Base-by-base conservation (phyloP, 2,888 invertebrate genomes). In the Scaptomyza flava region DNA sequence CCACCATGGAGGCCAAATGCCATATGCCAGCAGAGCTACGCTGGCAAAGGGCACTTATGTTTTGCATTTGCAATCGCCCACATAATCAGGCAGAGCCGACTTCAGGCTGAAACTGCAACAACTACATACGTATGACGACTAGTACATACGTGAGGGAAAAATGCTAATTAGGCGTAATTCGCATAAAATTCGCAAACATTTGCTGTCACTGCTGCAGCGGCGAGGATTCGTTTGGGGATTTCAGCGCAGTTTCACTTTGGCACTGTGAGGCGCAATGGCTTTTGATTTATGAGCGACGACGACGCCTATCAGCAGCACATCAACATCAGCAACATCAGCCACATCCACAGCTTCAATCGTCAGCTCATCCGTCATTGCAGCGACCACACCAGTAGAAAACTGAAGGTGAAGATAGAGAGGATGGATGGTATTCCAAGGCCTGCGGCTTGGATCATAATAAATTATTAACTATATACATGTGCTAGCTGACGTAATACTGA, bases 101-200 rank as follows among this genome's bases (percentile, higher is more conserved):
- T 38, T 1, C 14, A 11, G 36, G 14, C 38, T 38, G 38, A 5
- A n/a, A 38, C n/a, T n/a, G 6, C 6, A n/a, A n/a, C n/a, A 3
- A n/a, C n/a, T n/a, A n/a, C n/a, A n/a, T n/a, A n/a, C n/a, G n/a
- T n/a, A 8, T 2, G 36, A n/a, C 36, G 36, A 17, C 5, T 0
- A n/a, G n/a, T n/a, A n/a, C n/a, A n/a, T n/a, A 48, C 14, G 14
- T 38, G 8, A 8, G 20, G 65, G 79, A 79, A 78, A 83, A 88
- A 85, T 85, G 89, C 84, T 85, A 88, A 85, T 85, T 85, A 85
- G 89, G 87, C 84, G 87, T 86, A 88, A 86, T 85, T 81, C 89
- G 89, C 89, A 88, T 88, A 86, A 85, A 85, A 85, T 81, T 81
- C 87, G 84, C 89, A 85, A 86, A 88, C 87, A 85, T 83, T 84